Evolutionary conservation across 2,113 vertebrate genomes (phyloP).

Genomic region (Oreochromis spilurus): DNA sequence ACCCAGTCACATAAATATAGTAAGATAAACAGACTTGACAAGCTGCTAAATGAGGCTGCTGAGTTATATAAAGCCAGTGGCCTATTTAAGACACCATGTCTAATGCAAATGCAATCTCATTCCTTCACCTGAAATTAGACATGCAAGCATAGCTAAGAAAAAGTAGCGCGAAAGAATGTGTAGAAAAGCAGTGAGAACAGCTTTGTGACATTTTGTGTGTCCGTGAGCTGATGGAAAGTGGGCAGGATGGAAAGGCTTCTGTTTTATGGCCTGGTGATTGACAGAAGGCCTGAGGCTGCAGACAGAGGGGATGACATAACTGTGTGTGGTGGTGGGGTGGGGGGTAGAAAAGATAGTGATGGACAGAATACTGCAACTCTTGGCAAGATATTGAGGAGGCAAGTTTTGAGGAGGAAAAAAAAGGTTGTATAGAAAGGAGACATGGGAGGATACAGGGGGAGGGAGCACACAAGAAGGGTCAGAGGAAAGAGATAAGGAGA

Average conservation of each 20-base stretch:
- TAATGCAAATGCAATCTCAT: background rate
- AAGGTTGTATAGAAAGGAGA: background rate
- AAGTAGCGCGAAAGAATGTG: background rate
- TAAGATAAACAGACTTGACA: conserved; percentile 48
- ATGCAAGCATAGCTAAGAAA: background rate
- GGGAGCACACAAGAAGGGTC: background rate
- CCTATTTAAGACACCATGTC: conserved; percentile 28
- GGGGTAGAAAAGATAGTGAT: background rate
- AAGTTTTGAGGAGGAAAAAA: background rate
- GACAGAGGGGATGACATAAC: conserved; percentile 52
- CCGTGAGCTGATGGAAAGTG: conserved; percentile 36
- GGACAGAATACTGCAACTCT: background rate
- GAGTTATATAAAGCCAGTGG: conserved; percentile 39
- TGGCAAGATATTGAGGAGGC: background rate
- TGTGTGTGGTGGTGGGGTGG: background rate
- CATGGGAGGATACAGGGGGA: background rate
- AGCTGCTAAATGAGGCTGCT: conserved; percentile 19
- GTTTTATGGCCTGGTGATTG: conserved; percentile 46
- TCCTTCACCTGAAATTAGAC: conserved; percentile 9
- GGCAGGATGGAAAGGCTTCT: conserved; percentile 13
- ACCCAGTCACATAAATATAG: conserved; percentile 44
- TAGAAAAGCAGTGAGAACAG: background rate
- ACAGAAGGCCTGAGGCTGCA: conserved; percentile 25
- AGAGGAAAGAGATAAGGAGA: conserved; percentile 12
- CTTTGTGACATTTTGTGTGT: background rate